Evolutionary conservation across 2,888 invertebrate species (phyloP).

Genomic region (Willowsia nigromaculata): DNA sequence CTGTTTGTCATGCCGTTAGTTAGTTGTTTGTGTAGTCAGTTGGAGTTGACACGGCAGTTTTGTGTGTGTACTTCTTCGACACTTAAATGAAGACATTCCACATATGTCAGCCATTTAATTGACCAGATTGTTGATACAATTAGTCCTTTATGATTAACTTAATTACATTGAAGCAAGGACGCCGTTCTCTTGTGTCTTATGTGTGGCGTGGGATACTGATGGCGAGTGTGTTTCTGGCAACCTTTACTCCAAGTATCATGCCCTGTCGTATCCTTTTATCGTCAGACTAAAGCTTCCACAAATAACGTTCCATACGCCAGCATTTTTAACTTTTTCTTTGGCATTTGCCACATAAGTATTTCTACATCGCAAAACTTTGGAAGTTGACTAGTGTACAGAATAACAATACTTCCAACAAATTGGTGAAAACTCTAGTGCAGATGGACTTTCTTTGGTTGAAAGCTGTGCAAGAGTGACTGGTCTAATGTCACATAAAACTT

Average conservation of each 20-base stretch:
- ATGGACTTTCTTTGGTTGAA: too few species aligned
- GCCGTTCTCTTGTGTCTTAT: neutral
- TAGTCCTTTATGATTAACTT: neutral
- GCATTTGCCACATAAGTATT: too few species aligned
- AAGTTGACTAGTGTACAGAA: too few species aligned
- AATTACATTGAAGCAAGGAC: constrained; percentile 12
- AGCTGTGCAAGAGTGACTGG: too few species aligned
- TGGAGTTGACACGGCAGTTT: neutral
- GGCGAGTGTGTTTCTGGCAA: neutral
- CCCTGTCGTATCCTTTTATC: neutral
- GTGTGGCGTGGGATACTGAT: neutral
- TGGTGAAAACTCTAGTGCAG: too few species aligned
- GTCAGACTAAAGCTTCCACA: neutral
- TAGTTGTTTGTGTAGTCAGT: neutral
- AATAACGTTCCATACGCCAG: neutral
- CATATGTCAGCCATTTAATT: constrained; percentile 11
- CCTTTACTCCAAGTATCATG: neutral
- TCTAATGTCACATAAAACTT: too few species aligned
- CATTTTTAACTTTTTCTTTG: neutral
- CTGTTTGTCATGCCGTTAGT: neutral
- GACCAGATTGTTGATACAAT: constrained; percentile 16
- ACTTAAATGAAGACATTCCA: constrained; percentile 12
- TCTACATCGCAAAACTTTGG: neutral
- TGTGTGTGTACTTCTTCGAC: neutral
- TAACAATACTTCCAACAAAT: too few species aligned